Evolutionary conservation across 2,113 vertebrate species (phyloP).

Genomic region (Pristiophorus japonicus): DNA sequence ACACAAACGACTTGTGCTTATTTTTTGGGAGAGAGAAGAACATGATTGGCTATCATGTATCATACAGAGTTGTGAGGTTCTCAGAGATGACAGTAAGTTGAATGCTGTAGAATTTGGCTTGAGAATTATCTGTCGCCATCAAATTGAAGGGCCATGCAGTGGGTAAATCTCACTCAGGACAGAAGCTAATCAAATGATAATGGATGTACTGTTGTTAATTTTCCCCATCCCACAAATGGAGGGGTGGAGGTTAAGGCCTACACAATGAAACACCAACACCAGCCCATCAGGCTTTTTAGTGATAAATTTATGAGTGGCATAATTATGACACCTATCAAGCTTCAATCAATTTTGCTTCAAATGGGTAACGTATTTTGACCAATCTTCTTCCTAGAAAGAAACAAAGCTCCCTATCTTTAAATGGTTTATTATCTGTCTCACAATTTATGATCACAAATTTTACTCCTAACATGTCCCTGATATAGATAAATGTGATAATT

Average conservation of each 20-base stretch:
- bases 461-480: not conserved
- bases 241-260: not conserved
- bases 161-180: not conserved
- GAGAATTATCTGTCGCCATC: not conserved
- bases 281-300: not conserved
- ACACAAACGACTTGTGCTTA: not conserved
- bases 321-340: conserved; percentile 11
- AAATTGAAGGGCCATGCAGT: not conserved
- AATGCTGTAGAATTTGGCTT: not conserved
- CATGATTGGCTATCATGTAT: not conserved
- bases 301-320: not conserved
- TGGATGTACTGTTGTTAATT: not conserved
- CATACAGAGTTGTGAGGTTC: not conserved
- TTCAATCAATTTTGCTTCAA: not conserved
- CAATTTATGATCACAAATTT: conserved; percentile 6
- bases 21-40: not conserved
- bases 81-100: not conserved
- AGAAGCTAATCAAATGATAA: not conserved
- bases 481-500: conserved; percentile 1
- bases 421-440: not conserved
- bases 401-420: not conserved
- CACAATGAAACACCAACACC: not conserved
- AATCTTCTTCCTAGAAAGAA: not conserved
- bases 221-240: not conserved
- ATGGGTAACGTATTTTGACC: not conserved